A percentile compares a stretch with the other conserved stretches of the same genome.
Evolutionary conservation across 2,113 vertebrate genomes (phyloP).

Genomic region (Oriolus oriolus): DNA sequence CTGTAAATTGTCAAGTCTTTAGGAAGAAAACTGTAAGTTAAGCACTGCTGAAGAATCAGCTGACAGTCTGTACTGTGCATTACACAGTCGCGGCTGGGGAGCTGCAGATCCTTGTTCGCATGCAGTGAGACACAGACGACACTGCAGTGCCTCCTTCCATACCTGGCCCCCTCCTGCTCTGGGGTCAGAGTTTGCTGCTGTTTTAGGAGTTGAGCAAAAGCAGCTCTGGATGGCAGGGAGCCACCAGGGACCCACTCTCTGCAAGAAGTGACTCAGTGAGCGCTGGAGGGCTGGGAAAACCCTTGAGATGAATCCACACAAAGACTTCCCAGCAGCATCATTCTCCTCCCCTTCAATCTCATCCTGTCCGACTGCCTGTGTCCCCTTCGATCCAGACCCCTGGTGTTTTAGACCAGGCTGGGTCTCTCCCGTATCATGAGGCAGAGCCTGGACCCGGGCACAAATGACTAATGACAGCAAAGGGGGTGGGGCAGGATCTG

Average conservation of each 20-base stretch:
- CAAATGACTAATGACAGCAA: not conserved
- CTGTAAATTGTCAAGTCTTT: not conserved
- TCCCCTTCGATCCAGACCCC: accelerated
- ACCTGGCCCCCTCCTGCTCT: not conserved
- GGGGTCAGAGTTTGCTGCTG: not conserved
- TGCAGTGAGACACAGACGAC: not conserved
- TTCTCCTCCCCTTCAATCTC: not conserved
- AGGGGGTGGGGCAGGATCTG: not conserved
- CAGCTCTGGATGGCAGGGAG: not conserved
- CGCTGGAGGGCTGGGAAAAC: not conserved
- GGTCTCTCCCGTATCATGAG: accelerated
- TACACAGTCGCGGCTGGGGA: not conserved
- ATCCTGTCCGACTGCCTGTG: not conserved
- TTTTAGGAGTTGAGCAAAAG: not conserved
- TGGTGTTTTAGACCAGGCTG: not conserved
- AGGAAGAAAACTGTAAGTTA: not conserved
- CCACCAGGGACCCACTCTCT: not conserved
- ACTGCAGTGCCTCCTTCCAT: not conserved
- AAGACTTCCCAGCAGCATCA: not conserved
- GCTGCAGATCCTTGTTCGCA: not conserved
- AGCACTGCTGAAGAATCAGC: not conserved
- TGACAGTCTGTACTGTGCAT: not conserved
- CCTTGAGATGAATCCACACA: not conserved
- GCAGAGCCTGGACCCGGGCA: not conserved
- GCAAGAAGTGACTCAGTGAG: not conserved